A percentile compares a stretch with the other conserved stretches of the same genome.
Evolutionary conservation across 2,888 invertebrate species (phyloP).

Genomic region (Platycheirus albimanus): DNA sequence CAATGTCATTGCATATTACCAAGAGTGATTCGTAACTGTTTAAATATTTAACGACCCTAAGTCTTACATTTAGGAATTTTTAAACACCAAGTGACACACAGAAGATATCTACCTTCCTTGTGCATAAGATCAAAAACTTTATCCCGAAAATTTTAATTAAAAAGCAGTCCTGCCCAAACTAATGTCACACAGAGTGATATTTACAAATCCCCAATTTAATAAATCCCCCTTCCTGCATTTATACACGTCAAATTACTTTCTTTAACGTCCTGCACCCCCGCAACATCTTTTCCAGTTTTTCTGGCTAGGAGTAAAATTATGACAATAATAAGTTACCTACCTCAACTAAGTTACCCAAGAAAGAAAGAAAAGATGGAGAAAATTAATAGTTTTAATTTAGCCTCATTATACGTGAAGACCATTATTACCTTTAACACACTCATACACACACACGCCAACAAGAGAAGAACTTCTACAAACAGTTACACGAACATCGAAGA

Average conservation of each 20-base stretch:
- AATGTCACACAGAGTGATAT: constrained; percentile 64
- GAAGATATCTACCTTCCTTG: constrained; percentile 8
- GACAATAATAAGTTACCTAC: constrained; percentile 65
- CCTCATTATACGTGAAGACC: constrained; percentile 63
- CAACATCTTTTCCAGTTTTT: constrained; percentile 9
- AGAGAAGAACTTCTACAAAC: constrained; percentile 18
- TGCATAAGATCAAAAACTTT: constrained; percentile 43
- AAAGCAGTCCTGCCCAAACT: constrained; percentile 44
- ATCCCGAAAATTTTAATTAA: constrained; percentile 60
- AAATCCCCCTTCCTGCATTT: constrained; percentile 34
- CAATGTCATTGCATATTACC: too few species aligned
- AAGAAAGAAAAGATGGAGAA: constrained; percentile 21
- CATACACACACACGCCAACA: constrained; percentile 35
- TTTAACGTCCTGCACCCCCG: constrained; percentile 17
- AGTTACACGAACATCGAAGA: constrained; percentile 35
- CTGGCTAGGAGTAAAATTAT: constrained; percentile 45
- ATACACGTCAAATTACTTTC: constrained; percentile 52
- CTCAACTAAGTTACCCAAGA: constrained; percentile 15
- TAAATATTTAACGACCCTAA: too few species aligned
- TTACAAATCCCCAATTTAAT: constrained; percentile 63
- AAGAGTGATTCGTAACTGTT: too few species aligned
- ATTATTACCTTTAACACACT: constrained; percentile 64
- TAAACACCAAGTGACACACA: constrained; percentile 7
- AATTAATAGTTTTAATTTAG: constrained; percentile 72
- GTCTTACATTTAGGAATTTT: too few species aligned